Evolutionary conservation across 2,797 vertebrate genomes (phyloP).

Genomic region (Squalus acanthias): DNA sequence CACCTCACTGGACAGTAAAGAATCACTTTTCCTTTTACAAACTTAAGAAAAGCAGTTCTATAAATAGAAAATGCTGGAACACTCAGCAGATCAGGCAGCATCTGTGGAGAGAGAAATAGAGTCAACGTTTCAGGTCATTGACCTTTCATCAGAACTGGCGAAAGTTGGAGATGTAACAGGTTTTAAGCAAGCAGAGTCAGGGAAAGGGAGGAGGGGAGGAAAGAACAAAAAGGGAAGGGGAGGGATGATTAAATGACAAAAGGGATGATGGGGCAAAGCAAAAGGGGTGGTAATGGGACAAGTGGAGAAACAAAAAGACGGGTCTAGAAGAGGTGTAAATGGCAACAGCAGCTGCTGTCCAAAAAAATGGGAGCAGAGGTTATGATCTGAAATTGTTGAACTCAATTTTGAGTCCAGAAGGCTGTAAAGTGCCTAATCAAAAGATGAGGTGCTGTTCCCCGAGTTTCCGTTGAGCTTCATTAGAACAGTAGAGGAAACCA

Average conservation of each 20-base stretch:
- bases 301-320: neutral
- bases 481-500: neutral
- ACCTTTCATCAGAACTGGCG: neutral
- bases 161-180: neutral
- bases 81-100: neutral
- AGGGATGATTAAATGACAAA: neutral
- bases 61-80: neutral
- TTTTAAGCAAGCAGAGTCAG: neutral
- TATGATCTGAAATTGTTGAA: neutral
- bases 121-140: too few relatives aligned
- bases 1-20: neutral
- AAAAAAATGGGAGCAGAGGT: neutral
- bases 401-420: neutral
- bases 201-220: neutral
- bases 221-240: neutral
- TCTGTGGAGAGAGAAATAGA: neutral
- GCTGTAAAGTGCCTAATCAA: neutral
- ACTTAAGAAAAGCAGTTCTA: neutral
- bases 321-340: neutral
- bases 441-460: neutral
- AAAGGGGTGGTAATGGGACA: neutral
- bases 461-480: neutral
- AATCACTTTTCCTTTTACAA: neutral
- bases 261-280: neutral
- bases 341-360: neutral